Evolutionary conservation across 2,888 invertebrate species (phyloP).

Genomic region (Dryomyza anilis): DNA sequence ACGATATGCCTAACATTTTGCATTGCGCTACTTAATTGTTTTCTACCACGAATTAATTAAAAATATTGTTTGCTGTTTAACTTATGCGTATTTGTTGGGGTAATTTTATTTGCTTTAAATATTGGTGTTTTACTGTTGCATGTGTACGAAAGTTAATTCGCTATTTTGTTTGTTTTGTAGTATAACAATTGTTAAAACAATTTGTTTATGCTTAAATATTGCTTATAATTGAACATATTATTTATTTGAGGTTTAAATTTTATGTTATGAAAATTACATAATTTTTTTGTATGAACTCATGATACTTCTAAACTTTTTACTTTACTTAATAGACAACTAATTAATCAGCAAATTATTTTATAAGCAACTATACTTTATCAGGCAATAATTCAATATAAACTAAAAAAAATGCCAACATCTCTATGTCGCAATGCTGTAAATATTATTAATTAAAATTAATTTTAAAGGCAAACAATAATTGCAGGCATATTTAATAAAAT

Average conservation of each 20-base stretch:
- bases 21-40: constrained; percentile 7
- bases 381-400: not conserved
- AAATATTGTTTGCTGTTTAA: too few species aligned
- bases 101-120: too few species aligned
- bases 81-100: too few species aligned
- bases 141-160: not conserved
- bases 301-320: not conserved
- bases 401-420: constrained; percentile 10
- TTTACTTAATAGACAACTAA: not conserved
- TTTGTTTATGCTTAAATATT: constrained; percentile 16
- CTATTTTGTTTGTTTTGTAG: not conserved
- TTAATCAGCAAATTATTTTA: too few species aligned
- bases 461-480: too few species aligned
- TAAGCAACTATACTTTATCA: not conserved
- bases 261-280: not conserved
- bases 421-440: not conserved
- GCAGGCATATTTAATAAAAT: too few species aligned
- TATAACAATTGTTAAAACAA: not conserved
- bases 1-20: constrained; percentile 23
- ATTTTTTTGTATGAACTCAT: not conserved
- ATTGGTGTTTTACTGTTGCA: too few species aligned
- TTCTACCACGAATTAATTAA: not conserved
- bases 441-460: too few species aligned
- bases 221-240: constrained; percentile 6
- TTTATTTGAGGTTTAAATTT: too few species aligned